phyloP scores from a whole-genome alignment of 1,140 invertebrate species.

The Pachypeltis micranthus region DNA sequence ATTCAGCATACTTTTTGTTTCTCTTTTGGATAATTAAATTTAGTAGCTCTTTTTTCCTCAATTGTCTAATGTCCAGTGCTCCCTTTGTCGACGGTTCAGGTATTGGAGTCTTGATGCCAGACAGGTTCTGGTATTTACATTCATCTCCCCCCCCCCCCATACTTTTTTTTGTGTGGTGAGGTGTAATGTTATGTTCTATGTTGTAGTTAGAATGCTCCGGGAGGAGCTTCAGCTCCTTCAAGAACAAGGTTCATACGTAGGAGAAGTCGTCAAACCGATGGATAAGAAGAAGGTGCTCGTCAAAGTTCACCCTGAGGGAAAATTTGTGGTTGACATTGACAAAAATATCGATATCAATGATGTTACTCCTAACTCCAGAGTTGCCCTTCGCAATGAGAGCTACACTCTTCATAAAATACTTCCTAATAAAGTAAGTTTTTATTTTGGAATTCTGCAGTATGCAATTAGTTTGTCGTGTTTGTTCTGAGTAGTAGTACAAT shows the following conservation, averaged over 20 bases:
- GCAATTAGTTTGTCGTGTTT: too few species aligned
- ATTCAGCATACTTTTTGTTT: too few species aligned
- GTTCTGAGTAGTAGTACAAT: too few species aligned
- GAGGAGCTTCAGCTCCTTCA: constrained; percentile 96
- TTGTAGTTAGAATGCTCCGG: constrained; percentile 86
- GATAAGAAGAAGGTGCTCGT: constrained; percentile 99
- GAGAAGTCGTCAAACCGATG: constrained; percentile 99
- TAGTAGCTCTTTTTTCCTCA: too few species aligned
- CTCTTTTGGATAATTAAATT: too few species aligned
- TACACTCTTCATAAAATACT: constrained; percentile 98
- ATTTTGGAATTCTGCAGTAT: background rate
- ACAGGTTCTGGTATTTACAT: too few species aligned
- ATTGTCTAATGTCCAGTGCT: too few species aligned
- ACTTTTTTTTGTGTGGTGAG: too few species aligned
- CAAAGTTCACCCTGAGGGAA: constrained; percentile 99
- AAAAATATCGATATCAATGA: constrained; percentile 99
- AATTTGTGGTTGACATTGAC: constrained; percentile 99
- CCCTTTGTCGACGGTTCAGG: too few species aligned
- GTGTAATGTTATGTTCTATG: too few species aligned
- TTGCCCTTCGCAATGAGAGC: constrained; percentile 95
- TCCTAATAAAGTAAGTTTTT: constrained; percentile 76
- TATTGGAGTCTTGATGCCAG: too few species aligned
- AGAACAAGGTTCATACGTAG: constrained; percentile 99
- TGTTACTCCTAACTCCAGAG: constrained; percentile 93
- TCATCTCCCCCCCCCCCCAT: too few species aligned